These are phyloP conservation scores for Sebastes itinus DNA, from an alignment of 2,797 vertebrate species.

Conservation along the genomic window DNA sequence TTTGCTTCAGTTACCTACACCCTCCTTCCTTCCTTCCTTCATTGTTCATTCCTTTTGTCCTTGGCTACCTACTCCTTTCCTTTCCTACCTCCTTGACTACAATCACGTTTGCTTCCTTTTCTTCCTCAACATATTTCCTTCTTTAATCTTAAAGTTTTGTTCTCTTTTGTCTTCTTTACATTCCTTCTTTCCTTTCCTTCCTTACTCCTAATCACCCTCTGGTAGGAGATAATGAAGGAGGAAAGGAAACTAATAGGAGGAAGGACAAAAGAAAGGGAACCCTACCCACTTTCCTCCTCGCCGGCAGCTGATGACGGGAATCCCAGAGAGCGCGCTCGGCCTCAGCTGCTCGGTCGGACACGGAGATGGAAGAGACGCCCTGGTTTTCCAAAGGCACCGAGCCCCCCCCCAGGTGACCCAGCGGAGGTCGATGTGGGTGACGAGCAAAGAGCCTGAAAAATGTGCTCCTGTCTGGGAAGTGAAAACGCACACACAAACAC, in stretches of 20 bases:
- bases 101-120: too few relatives aligned
- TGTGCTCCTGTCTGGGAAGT: conserved; percentile 43
- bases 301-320: neutral
- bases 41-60: too few relatives aligned
- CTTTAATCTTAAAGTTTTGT: neutral
- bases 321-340: neutral
- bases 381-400: conserved; percentile 50
- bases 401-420: conserved; percentile 38
- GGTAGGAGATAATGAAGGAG: neutral
- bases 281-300: neutral
- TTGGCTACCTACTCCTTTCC: too few relatives aligned
- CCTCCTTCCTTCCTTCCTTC: too few relatives aligned
- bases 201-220: neutral
- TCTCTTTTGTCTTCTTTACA: neutral
- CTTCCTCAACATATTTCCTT: neutral
- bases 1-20: neutral
- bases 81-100: too few relatives aligned
- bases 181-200: neutral
- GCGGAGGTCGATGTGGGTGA: conserved; percentile 54
- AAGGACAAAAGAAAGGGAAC: neutral
- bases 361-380: conserved; percentile 4
- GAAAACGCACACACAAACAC: neutral
- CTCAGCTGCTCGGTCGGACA: neutral
- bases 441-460: conserved; percentile 59
- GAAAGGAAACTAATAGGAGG: neutral